phyloP scores from a whole-genome alignment of 1,140 invertebrate genomes.

The Sinella curviseta region DNA sequence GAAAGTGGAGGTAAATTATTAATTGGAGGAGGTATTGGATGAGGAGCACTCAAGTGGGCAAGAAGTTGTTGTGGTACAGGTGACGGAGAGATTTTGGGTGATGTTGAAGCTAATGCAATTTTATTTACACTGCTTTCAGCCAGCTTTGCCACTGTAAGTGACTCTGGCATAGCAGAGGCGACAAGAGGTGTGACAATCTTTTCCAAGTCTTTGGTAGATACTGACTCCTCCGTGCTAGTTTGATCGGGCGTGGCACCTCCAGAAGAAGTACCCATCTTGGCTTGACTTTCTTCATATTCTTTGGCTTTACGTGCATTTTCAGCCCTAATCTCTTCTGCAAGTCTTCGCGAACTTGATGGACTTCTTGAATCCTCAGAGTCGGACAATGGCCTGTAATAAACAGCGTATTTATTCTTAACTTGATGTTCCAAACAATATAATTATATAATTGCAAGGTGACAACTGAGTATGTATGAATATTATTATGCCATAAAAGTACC shows the following conservation, averaged over 20 bases:
- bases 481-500: slow-evolving; percentile 55
- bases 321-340: slow-evolving; percentile 56
- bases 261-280: not conserved
- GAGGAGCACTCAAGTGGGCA: too few species aligned
- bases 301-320: slow-evolving; percentile 40
- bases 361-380: slow-evolving; percentile 58
- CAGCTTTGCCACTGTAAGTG: not conserved
- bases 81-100: not conserved
- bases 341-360: slow-evolving; percentile 57
- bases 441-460: slow-evolving; percentile 7
- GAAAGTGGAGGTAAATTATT: not conserved
- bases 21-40: not conserved
- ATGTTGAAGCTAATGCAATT: not conserved
- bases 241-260: not conserved
- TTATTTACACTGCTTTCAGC: not conserved
- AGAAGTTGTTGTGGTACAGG: too few species aligned
- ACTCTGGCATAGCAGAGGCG: not conserved
- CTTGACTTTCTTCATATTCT: slow-evolving; percentile 16
- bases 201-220: not conserved
- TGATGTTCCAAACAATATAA: slow-evolving; percentile 1
- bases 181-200: too few species aligned
- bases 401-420: slow-evolving; percentile 28
- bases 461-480: too few species aligned
- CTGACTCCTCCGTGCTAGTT: not conserved
- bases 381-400: slow-evolving; percentile 51